Evolutionary conservation across 2,888 invertebrate species (phyloP).

Genomic region (Baccha elongata): DNA sequence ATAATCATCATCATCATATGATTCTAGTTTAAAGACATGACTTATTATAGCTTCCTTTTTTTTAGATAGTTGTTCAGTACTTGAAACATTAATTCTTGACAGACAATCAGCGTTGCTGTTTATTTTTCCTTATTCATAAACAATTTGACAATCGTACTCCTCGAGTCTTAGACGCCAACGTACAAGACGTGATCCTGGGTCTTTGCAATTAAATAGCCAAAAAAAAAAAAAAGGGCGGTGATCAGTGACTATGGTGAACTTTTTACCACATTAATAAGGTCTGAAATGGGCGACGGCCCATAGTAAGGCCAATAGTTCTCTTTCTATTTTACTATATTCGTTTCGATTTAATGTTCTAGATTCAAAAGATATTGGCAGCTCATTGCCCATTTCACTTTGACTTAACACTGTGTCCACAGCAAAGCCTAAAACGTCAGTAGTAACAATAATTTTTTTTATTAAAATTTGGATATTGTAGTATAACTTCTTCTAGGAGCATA

Average conservation of each 20-base stretch:
- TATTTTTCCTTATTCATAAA: neutral
- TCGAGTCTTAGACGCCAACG: neutral
- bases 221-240: neutral
- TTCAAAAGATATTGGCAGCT: neutral
- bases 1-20: neutral
- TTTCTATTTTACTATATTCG: neutral
- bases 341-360: slow-evolving; percentile 1
- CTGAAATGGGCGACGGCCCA: neutral
- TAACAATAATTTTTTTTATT: neutral
- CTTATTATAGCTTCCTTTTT: neutral
- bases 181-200: neutral
- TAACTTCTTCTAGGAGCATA: neutral
- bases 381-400: neutral
- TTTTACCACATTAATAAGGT: neutral
- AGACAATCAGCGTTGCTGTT: neutral
- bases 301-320: neutral
- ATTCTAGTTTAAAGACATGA: neutral
- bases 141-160: neutral
- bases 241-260: neutral
- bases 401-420: neutral
- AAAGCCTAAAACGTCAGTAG: neutral
- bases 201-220: neutral
- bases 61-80: neutral
- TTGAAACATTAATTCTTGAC: neutral
- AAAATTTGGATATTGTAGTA: neutral